Base-by-base conservation (phyloP, 2,888 invertebrate genomes). In the Sphaerophoria taeniata region DNA sequence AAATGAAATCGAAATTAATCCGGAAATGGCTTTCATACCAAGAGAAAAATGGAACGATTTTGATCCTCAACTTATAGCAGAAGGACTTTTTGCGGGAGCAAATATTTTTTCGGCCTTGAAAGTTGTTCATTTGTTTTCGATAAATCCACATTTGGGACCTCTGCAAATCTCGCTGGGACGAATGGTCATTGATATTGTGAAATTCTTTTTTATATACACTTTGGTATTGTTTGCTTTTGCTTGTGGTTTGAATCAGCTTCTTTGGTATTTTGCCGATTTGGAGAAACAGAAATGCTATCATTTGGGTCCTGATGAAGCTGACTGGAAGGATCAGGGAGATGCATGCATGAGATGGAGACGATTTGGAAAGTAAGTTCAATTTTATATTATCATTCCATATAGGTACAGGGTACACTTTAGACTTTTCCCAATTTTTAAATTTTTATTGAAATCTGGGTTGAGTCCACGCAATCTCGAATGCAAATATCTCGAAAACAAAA, bases 41-140 rank as follows among this genome's bases (percentile, higher is more conserved):
- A 93, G 98, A 34, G 97, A 97, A 88, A 93, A 96, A 70, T 99
- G 98, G 98, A 94, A 97, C 87, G 96, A 96, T 6, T 98, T 97
- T 90, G 98, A 98, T 92, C 98, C 98, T 0, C 98, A 98, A 90
- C 93, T 99, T 6, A 96, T 99, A 39, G 96, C 97, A 6, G 98
- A 98, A 90, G 98, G 97, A 43, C 93, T 98, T 67, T 98, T 98
- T 92, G 98, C 98, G 9, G 98, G 97, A 0, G 98, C 98, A 69
- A 99, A 98, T 93, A 95, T 99, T 83, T 98, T 97, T 90, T 97
- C 97, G 91, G 97, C 98, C 4, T 92, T 98, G 80, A 98, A 98
- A 92, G 92, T 98, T 90, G 96, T 98, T 24, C 97, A 98, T 91
- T 93, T 98, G 89, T 98, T 98, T 93, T 98, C 97, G 71, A 97